phyloP scores from a whole-genome alignment of 2,797 vertebrate species.

The Malurus splendens region DNA sequence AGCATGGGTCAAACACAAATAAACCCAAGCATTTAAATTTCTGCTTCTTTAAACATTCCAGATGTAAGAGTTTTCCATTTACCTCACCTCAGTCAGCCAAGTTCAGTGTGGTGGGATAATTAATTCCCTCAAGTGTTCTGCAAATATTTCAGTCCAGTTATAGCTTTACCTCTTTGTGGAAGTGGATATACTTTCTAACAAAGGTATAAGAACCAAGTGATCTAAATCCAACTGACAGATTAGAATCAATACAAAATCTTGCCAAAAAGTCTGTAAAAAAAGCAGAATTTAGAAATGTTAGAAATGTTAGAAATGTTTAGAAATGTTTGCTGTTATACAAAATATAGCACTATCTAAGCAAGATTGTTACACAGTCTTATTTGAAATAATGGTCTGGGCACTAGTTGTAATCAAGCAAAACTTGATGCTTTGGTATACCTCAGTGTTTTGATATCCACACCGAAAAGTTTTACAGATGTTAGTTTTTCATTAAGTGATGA shows the following conservation, averaged over 20 bases:
- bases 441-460: not conserved
- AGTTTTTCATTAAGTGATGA: not conserved
- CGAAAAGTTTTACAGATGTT: not conserved
- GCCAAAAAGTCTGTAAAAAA: not conserved
- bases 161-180: not conserved
- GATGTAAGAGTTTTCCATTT: slow-evolving; percentile 56
- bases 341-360: not conserved
- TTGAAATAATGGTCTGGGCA: not conserved
- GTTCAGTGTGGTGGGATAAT: slow-evolving; percentile 14
- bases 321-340: not conserved
- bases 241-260: not conserved
- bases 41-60: slow-evolving; percentile 55
- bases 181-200: not conserved
- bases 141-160: not conserved
- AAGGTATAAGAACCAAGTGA: not conserved
- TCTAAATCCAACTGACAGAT: not conserved
- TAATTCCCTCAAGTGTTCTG: slow-evolving; percentile 9
- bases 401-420: not conserved
- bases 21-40: slow-evolving; percentile 53
- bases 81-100: slow-evolving; percentile 22
- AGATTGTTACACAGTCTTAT: not conserved
- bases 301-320: not conserved
- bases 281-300: not conserved
- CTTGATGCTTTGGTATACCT: not conserved
- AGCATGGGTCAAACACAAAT: slow-evolving; percentile 57